These are phyloP conservation scores for Anguilla marmorata DNA, from an alignment of 2,797 vertebrate genomes.

Conservation along the genomic window DNA sequence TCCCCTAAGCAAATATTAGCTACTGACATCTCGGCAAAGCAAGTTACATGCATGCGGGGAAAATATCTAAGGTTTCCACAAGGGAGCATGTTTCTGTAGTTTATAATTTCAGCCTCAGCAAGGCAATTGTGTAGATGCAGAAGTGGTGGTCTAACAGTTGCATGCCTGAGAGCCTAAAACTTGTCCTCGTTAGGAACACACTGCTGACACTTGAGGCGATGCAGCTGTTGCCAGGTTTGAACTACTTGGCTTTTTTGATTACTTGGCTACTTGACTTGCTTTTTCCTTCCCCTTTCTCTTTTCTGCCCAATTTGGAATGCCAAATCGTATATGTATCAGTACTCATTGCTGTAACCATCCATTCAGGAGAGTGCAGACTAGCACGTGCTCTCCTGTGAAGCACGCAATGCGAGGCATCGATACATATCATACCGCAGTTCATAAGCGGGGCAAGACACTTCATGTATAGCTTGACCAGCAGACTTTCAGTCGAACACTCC, in stretches of 20 bases:
- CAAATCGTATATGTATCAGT: background rate
- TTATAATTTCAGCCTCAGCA: background rate
- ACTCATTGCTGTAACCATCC: background rate
- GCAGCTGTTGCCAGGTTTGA: background rate
- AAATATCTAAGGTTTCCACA: too few species aligned
- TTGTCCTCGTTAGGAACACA: background rate
- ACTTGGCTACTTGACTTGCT: background rate
- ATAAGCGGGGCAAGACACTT: background rate
- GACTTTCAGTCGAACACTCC: background rate
- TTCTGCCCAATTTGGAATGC: background rate
- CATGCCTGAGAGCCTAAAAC: background rate
- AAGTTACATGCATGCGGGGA: background rate
- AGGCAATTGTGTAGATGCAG: background rate
- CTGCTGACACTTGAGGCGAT: background rate
- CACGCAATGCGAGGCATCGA: background rate
- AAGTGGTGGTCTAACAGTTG: background rate
- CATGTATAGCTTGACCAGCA: background rate
- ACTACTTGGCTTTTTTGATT: constrained; percentile 6
- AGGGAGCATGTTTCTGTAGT: background rate
- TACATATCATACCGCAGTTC: background rate
- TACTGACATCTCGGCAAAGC: constrained; percentile 2
- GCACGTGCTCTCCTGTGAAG: background rate
- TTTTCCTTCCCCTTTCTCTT: background rate
- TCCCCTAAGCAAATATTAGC: constrained; percentile 25
- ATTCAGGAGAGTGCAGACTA: background rate